Conservation (phyloP, 2,113 vertebrate genomes). For the Callionymus lyra region DNA sequence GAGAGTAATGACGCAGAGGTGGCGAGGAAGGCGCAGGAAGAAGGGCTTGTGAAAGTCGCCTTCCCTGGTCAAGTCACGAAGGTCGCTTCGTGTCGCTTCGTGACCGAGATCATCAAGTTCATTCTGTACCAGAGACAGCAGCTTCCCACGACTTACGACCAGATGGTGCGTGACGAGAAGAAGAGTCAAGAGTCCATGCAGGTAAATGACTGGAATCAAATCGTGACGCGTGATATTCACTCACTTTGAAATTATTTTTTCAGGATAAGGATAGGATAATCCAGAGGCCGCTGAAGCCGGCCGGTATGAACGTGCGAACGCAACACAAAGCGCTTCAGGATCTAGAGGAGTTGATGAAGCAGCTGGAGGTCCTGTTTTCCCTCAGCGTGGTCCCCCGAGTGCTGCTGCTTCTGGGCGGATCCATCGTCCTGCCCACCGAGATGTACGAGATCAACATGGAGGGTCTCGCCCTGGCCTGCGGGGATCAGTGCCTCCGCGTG, state of each 20-base stretch:
- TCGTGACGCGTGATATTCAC: neutral
- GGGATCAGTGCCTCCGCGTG: constrained; percentile 67
- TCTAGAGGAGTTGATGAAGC: constrained; percentile 76
- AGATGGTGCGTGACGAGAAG: constrained; percentile 75
- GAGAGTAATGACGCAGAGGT: constrained; percentile 39
- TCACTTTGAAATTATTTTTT: neutral
- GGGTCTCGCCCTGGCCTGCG: constrained; percentile 54
- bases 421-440: constrained; percentile 76
- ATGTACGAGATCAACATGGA: constrained; percentile 90
- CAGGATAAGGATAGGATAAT: constrained; percentile 63
- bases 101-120: constrained; percentile 87
- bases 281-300: constrained; percentile 41
- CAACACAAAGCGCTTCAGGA: constrained; percentile 76
- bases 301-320: constrained; percentile 59
- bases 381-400: constrained; percentile 81
- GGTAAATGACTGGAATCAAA: constrained; percentile 21
- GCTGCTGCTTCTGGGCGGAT: constrained; percentile 86
- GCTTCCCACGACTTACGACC: constrained; percentile 88
- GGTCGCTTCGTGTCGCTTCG: constrained; percentile 80
- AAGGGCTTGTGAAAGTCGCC: constrained; percentile 68
- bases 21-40: constrained; percentile 46
- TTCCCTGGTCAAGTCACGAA: constrained; percentile 78
- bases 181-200: constrained; percentile 46
- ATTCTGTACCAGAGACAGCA: constrained; percentile 89
- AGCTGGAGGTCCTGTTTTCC: constrained; percentile 80